These are phyloP conservation scores for Archips crataeganus DNA, from an alignment of 2,888 invertebrate species.

Conservation along the genomic window DNA sequence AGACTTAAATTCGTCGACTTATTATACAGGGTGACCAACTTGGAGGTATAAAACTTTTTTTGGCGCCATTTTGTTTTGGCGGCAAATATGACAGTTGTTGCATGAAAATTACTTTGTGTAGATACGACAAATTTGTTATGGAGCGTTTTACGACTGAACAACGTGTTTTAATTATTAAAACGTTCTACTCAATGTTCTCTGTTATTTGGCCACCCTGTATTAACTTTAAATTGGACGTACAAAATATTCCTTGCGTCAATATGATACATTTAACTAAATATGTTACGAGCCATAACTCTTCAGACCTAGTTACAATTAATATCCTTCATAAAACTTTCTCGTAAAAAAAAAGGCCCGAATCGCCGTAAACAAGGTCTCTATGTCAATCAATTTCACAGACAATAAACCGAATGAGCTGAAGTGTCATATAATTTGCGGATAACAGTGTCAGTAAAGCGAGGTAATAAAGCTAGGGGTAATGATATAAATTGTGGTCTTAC, in stretches of 20 bases:
- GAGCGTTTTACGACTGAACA: too few relatives aligned
- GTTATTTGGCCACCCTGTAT: too few relatives aligned
- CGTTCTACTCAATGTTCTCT: too few relatives aligned
- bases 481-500: conserved; percentile 35
- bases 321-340: conserved; percentile 24
- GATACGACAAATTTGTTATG: too few relatives aligned
- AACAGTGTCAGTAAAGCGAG: conserved; percentile 7
- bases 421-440: conserved; percentile 13
- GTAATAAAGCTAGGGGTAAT: conserved; percentile 21
- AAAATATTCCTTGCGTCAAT: not conserved
- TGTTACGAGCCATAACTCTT: not conserved
- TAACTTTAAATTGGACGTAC: not conserved
- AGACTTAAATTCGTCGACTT: too few relatives aligned
- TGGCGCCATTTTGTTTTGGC: too few relatives aligned
- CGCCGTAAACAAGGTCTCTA: conserved; percentile 29
- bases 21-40: too few relatives aligned
- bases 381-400: conserved; percentile 27
- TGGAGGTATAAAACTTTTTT: too few relatives aligned
- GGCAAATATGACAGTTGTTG: too few relatives aligned
- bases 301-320: conserved; percentile 5
- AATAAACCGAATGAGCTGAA: conserved; percentile 3
- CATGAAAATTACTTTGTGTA: too few relatives aligned
- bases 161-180: too few relatives aligned
- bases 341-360: conserved; percentile 7
- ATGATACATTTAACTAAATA: not conserved